phyloP scores from a whole-genome alignment of 2,888 invertebrate species.

The Stenchaetothrips biformis region DNA sequence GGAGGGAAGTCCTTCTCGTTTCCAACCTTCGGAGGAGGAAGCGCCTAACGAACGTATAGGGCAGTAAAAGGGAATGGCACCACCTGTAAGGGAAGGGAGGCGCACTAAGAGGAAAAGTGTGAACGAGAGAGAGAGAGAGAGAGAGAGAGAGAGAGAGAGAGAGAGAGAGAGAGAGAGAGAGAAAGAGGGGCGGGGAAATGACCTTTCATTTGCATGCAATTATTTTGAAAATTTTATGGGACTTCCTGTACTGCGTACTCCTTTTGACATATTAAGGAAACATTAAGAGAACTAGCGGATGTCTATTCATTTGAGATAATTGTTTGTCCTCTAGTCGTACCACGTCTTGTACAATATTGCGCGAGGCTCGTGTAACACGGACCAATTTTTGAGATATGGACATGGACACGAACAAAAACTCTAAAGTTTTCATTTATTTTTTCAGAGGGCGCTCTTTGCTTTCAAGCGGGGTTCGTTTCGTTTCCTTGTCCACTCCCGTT shows the following conservation, averaged over 20 bases:
- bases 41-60: not conserved
- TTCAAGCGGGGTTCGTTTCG: no score
- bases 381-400: no score
- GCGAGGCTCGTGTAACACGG: no score
- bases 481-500: no score
- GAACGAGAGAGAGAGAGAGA: not conserved
- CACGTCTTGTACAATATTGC: not conserved
- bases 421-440: no score
- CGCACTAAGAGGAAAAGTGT: not conserved
- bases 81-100: not conserved
- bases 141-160: constrained; percentile 11
- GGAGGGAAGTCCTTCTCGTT: not conserved
- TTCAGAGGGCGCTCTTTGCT: no score
- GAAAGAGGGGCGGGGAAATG: not conserved
- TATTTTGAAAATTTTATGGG: no score
- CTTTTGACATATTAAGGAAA: not conserved
- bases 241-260: not conserved
- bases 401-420: no score
- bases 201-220: no score
- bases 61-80: not conserved
- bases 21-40: not conserved
- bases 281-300: not conserved
- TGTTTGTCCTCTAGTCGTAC: not conserved
- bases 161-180: constrained; percentile 4
- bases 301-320: not conserved